phyloP scores from a whole-genome alignment of 2,888 invertebrate species.

The Pseudanteris insignis region DNA sequence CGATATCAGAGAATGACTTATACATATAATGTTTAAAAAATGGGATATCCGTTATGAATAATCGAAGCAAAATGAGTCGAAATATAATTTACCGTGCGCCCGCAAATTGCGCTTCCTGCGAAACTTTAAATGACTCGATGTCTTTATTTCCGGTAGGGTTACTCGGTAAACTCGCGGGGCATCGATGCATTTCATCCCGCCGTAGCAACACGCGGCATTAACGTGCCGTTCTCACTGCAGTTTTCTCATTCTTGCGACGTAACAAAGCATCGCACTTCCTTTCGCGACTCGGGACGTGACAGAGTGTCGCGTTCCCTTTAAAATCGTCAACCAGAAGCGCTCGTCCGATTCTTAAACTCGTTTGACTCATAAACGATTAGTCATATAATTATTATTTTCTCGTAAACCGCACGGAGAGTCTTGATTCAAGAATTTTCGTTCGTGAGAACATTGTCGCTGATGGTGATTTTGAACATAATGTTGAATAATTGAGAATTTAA shows the following conservation, averaged over 20 bases:
- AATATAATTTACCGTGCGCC: slow-evolving; percentile 7
- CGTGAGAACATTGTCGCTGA: no score
- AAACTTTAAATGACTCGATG: slow-evolving; percentile 36
- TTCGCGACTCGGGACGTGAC: slow-evolving; percentile 41
- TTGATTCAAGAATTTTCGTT: no score
- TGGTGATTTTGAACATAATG: no score
- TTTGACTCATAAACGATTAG: slow-evolving; percentile 19
- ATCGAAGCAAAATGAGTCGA: neutral
- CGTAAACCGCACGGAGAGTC: no score
- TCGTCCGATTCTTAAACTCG: no score
- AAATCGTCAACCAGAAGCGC: slow-evolving; percentile 30
- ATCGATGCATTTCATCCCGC: slow-evolving; percentile 36
- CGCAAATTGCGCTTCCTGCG: slow-evolving; percentile 39
- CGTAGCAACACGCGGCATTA: slow-evolving; percentile 30
- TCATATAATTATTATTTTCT: no score
- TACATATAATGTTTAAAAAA: no score
- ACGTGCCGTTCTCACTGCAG: slow-evolving; percentile 42
- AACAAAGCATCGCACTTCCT: slow-evolving; percentile 44
- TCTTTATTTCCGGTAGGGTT: slow-evolving; percentile 41
- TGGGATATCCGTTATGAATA: no score
- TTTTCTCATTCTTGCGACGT: slow-evolving; percentile 43
- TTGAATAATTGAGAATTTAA: no score
- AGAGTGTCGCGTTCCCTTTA: slow-evolving; percentile 34
- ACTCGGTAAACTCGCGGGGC: slow-evolving; percentile 33
- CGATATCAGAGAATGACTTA: no score